These are phyloP conservation scores for Leptinotarsa peninsularis DNA, from an alignment of 2,888 invertebrate species.

Conservation along the genomic window DNA sequence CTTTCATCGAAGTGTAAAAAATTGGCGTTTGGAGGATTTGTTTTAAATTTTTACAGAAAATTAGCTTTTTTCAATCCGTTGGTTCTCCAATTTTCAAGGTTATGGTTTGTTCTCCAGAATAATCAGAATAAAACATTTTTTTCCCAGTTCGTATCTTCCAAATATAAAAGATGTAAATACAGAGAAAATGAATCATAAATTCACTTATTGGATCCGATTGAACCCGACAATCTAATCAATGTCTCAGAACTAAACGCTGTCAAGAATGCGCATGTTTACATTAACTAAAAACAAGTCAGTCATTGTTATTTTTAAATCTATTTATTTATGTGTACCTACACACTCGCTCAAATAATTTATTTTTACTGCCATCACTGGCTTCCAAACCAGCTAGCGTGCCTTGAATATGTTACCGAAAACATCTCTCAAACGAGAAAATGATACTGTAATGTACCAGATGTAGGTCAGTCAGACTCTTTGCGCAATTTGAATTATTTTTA, in stretches of 20 bases:
- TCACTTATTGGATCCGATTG: not conserved
- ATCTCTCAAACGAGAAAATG: constrained; percentile 8
- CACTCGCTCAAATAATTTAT: constrained; percentile 30
- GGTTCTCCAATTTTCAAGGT: too few species aligned
- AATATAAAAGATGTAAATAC: too few species aligned
- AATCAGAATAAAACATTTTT: too few species aligned
- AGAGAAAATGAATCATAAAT: not conserved
- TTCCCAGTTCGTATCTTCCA: too few species aligned
- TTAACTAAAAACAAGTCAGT: constrained; percentile 13
- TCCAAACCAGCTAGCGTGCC: not conserved
- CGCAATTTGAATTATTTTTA: constrained; percentile 28
- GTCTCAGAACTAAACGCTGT: not conserved
- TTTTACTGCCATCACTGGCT: constrained; percentile 25
- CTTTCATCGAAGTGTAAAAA: too few species aligned
- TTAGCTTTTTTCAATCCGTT: too few species aligned
- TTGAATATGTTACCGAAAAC: constrained; percentile 22
- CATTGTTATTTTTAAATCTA: constrained; percentile 32
- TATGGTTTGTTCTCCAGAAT: too few species aligned
- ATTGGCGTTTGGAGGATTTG: too few species aligned
- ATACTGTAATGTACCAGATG: constrained; percentile 18
- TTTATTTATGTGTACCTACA: constrained; percentile 33
- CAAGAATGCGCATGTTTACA: constrained; percentile 11
- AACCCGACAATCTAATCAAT: not conserved
- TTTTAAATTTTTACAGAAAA: too few species aligned
- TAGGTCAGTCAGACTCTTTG: constrained; percentile 23